These are phyloP conservation scores for Epinephelus fuscoguttatus DNA, from an alignment of 2,113 vertebrate genomes.

Conservation along the genomic window DNA sequence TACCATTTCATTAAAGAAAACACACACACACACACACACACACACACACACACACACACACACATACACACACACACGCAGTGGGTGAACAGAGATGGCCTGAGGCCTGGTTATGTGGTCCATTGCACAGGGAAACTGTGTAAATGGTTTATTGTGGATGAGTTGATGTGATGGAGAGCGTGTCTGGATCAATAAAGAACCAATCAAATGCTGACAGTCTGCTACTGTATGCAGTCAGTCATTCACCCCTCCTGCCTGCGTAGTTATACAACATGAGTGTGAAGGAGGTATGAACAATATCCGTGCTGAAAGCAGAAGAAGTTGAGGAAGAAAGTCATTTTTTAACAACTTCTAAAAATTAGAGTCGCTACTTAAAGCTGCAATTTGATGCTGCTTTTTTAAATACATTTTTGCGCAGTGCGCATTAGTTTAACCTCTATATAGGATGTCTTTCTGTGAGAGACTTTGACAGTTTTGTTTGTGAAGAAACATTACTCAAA, in stretches of 20 bases:
- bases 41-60: conserved; percentile 82
- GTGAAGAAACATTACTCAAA: conserved; percentile 42
- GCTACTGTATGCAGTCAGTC: conserved; percentile 82
- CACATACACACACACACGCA: conserved; percentile 27
- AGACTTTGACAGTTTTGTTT: conserved; percentile 26
- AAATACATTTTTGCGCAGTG: background rate
- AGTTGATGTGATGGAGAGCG: conserved; percentile 89
- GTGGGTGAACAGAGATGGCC: conserved; percentile 77
- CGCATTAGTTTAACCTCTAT: background rate
- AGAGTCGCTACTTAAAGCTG: background rate
- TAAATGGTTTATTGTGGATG: conserved; percentile 91
- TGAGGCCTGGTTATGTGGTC: conserved; percentile 84
- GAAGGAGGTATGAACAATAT: conserved; percentile 68
- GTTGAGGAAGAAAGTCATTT: conserved; percentile 17
- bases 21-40: conserved; percentile 76
- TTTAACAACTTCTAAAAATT: conserved; percentile 19
- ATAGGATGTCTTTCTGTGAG: conserved; percentile 13
- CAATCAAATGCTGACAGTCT: conserved; percentile 85
- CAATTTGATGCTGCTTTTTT: background rate
- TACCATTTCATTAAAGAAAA: conserved; percentile 89
- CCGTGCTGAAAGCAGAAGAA: conserved; percentile 34
- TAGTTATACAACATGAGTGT: conserved; percentile 69
- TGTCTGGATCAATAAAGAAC: conserved; percentile 87
- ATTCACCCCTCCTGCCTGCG: conserved; percentile 65
- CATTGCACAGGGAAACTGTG: conserved; percentile 85